These are phyloP conservation scores for Lampris incognitus DNA, from an alignment of 2,113 vertebrate genomes.

Conservation along the genomic window DNA sequence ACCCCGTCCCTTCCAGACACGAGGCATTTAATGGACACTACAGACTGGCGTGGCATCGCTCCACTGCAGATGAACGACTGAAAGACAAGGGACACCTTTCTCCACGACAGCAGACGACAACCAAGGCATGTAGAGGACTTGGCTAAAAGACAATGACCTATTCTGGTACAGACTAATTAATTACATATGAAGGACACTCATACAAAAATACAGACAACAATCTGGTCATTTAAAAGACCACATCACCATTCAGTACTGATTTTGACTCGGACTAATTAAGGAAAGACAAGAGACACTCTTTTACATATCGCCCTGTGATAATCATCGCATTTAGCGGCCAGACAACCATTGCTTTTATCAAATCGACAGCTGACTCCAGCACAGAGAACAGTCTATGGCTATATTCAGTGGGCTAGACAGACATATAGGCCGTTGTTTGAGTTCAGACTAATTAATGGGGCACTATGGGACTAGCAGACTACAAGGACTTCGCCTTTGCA, in stretches of 20 bases:
- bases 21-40: too few species aligned
- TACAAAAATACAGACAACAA: too few species aligned
- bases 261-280: constrained; percentile 35
- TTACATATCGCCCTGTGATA: neutral
- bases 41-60: neutral
- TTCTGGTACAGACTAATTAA: neutral
- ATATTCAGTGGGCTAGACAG: constrained; percentile 61
- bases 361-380: constrained; percentile 26
- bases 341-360: constrained; percentile 43
- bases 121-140: too few species aligned
- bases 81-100: neutral
- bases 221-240: too few species aligned
- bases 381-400: constrained; percentile 50
- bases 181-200: neutral
- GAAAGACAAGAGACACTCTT: constrained; percentile 17
- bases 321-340: constrained; percentile 6
- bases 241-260: too few species aligned
- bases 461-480: constrained; percentile 34
- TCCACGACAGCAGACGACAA: too few species aligned
- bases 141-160: neutral
- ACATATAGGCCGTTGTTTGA: constrained; percentile 34
- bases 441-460: constrained; percentile 75
- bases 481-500: constrained; percentile 50
- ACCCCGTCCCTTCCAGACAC: too few species aligned
- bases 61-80: neutral